A percentile compares a stretch with the other conserved stretches of the same genome.
phyloP scores from a whole-genome alignment of 2,888 invertebrate species.

The Bombyx huttoni region DNA sequence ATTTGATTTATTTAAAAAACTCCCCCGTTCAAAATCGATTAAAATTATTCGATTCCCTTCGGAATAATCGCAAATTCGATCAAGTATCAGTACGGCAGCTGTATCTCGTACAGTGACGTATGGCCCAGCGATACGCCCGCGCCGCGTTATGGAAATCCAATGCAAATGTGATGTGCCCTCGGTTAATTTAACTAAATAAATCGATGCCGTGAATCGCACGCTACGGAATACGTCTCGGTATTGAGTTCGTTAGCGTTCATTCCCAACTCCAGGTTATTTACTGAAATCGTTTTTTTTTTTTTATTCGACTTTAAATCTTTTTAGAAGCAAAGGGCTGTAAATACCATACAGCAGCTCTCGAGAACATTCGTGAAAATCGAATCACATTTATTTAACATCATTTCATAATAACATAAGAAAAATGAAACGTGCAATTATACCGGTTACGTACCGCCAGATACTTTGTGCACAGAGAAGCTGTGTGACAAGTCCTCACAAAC shows the following conservation, averaged over 20 bases:
- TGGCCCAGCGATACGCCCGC: conserved; percentile 53
- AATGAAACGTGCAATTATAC: too few species aligned
- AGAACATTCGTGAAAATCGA: too few species aligned
- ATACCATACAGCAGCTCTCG: too few species aligned
- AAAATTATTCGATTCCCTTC: conserved; percentile 24
- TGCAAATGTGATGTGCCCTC: conserved; percentile 60
- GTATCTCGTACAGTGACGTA: conserved; percentile 64
- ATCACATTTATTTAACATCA: too few species aligned
- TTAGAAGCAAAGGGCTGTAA: not conserved
- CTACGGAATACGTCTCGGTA: conserved; percentile 42
- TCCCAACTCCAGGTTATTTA: conserved; percentile 12
- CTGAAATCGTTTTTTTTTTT: not conserved
- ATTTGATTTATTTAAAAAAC: too few species aligned
- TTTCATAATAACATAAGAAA: too few species aligned
- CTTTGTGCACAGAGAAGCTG: not conserved
- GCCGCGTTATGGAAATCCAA: conserved; percentile 65
- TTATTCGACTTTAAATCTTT: not conserved
- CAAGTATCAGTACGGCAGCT: conserved; percentile 26
- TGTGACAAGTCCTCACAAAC: not conserved
- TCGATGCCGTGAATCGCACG: conserved; percentile 46
- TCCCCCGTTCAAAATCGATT: conserved; percentile 1
- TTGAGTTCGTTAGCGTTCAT: conserved; percentile 35
- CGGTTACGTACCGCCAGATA: too few species aligned
- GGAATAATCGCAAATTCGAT: conserved; percentile 34
- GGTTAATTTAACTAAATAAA: conserved; percentile 70